Base-by-base conservation (phyloP, 1,140 invertebrate genomes). In the Eciton burchellii region DNA sequence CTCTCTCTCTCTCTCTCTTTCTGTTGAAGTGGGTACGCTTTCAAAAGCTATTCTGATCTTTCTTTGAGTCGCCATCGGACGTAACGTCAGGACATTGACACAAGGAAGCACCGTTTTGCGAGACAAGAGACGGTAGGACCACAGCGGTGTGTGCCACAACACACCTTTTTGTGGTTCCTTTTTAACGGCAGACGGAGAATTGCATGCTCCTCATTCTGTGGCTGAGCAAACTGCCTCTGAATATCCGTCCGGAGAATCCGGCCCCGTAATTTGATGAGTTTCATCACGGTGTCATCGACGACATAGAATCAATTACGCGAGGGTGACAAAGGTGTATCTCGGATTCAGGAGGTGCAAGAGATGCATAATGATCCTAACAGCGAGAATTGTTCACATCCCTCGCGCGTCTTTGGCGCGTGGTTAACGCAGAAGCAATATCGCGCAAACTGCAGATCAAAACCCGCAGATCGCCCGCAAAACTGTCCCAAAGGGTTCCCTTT, bases 1-100 rank as follows among this genome's bases (percentile, higher is more conserved):
- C 84, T 88, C 81, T 88, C 84, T 77, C 72, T 63, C 81, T 83
- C 82, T 83, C 81, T 83, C 76, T 76, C 76, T 85, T 43, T 71
- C 54, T 73, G 73, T 71, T 62, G 59, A n/a, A 35, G 68, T 81
- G 52, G 71, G 59, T 77, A 74, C 62, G 77, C 62, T 82, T 88
- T 83, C 72, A 85, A 87, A 84, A 81, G 85, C 49, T n/a, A 47
- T 82, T 85, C 82, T 87, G 87, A 89, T 83, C 83, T 60, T 41
- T 84, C 73, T 82, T 81, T 86, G 68, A 87, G 84, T 88, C 85
- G 81, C 77, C 85, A 81, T 52, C 54, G 70, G 62, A 73, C 74
- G 52, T 56, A 63, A 62, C 21, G 16, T 66, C 76, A 77, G 81
- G 87, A 89, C 88, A 87, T 89, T 85, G 88, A 89, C 88, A 89